Evolutionary conservation across 2,113 vertebrate species (phyloP).

Genomic region (Crotalus tigris): DNA sequence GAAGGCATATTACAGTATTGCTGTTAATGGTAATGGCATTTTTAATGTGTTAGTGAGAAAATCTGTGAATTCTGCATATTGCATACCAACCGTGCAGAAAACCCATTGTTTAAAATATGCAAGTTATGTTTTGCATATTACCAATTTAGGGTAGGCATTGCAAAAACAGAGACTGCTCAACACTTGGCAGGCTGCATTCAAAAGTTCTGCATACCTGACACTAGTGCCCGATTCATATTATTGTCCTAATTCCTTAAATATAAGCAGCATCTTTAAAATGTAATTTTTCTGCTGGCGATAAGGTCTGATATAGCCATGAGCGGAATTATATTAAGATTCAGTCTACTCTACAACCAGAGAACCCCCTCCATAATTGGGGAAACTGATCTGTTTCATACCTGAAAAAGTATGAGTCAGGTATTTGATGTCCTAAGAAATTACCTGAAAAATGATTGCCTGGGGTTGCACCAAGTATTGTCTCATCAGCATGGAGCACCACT

Average conservation of each 20-base stretch:
- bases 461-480: conserved; percentile 80
- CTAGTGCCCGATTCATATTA: background rate
- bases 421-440: conserved; percentile 74
- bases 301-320: background rate
- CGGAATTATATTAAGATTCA: background rate
- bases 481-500: conserved; percentile 83
- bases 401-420: conserved; percentile 53
- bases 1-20: background rate
- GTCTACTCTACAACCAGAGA: background rate
- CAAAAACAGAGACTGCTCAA: background rate
- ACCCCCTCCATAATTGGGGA: background rate
- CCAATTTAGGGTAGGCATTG: background rate
- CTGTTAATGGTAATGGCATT: background rate
- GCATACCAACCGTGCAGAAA: background rate
- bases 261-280: background rate
- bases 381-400: conserved; percentile 32
- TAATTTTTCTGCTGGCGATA: background rate
- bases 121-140: background rate
- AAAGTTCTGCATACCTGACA: background rate
- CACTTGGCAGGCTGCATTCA: background rate
- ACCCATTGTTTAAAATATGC: background rate
- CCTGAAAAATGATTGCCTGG: conserved; percentile 80
- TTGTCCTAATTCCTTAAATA: background rate
- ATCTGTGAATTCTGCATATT: background rate
- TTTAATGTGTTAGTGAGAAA: background rate